phyloP scores from a whole-genome alignment of 2,113 vertebrate species.

The Stomatorhinus ivindoensis region DNA sequence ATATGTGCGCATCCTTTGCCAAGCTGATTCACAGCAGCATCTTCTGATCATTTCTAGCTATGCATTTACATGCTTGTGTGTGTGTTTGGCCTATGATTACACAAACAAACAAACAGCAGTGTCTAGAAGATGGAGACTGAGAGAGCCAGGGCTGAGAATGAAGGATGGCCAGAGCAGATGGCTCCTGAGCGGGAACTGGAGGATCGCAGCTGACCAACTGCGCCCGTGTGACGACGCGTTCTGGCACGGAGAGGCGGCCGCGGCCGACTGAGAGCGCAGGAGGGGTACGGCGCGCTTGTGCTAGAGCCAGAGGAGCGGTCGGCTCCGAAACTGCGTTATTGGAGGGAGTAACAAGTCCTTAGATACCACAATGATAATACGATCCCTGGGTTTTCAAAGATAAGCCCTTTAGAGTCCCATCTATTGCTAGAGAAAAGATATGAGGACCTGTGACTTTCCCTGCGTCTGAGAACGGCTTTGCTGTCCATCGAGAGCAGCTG shows the following conservation, averaged over 20 bases:
- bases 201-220: neutral
- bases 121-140: neutral
- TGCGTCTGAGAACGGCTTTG: neutral
- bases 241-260: neutral
- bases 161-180: conserved; percentile 2
- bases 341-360: neutral
- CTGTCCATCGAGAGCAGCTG: neutral
- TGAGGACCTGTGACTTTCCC: neutral
- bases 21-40: neutral
- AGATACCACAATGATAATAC: neutral
- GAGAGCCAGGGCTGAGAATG: neutral
- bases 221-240: neutral
- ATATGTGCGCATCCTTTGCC: neutral
- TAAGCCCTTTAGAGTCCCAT: neutral
- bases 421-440: neutral
- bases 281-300: neutral
- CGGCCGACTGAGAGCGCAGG: neutral
- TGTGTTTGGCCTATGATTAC: neutral
- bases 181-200: neutral
- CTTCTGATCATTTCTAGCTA: neutral
- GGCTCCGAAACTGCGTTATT: neutral
- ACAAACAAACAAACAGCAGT: neutral
- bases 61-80: neutral
- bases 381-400: neutral
- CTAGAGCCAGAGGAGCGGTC: neutral